Evolutionary conservation across 2,888 invertebrate genomes (phyloP).

Genomic region (Caenorhabditis sinica): DNA sequence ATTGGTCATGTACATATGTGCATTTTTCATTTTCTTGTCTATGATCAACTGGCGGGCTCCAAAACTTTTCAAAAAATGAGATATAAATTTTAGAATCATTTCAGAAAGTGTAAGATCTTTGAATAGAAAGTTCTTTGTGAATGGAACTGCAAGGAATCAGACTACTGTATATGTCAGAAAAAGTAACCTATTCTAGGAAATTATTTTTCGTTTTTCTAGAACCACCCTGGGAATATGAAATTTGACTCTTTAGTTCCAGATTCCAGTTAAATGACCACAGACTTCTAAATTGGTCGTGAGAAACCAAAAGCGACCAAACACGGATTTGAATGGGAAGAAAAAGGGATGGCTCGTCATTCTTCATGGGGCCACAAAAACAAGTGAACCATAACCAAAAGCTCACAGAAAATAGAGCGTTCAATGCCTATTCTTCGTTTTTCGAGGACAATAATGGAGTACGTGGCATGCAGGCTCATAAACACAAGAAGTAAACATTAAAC

Average conservation of each 20-base stretch:
- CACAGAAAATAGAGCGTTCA: slow-evolving; percentile 22
- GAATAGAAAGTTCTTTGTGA: too few relatives aligned
- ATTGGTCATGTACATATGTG: slow-evolving; percentile 42
- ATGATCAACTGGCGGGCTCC: too few relatives aligned
- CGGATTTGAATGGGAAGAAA: neutral
- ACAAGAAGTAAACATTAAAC: slow-evolving; percentile 27
- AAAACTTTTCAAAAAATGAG: too few relatives aligned
- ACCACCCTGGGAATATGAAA: slow-evolving; percentile 5
- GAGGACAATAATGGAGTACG: slow-evolving; percentile 38
- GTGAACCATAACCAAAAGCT: slow-evolving; percentile 22
- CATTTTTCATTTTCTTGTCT: slow-evolving; percentile 42
- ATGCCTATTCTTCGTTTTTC: slow-evolving; percentile 3
- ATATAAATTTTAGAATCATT: too few relatives aligned
- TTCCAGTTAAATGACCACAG: slow-evolving; percentile 12
- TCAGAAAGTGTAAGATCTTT: too few relatives aligned
- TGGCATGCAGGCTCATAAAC: slow-evolving; percentile 18
- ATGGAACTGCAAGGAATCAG: too few relatives aligned
- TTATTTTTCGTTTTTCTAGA: neutral
- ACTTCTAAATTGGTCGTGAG: slow-evolving; percentile 35
- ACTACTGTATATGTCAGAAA: too few relatives aligned
- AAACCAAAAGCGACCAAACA: slow-evolving; percentile 15
- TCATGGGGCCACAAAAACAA: slow-evolving; percentile 18
- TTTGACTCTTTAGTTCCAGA: neutral
- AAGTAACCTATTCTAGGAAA: neutral
- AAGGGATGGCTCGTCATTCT: slow-evolving; percentile 10